phyloP scores from a whole-genome alignment of 2,888 invertebrate genomes.

The Pollenia labialis region DNA sequence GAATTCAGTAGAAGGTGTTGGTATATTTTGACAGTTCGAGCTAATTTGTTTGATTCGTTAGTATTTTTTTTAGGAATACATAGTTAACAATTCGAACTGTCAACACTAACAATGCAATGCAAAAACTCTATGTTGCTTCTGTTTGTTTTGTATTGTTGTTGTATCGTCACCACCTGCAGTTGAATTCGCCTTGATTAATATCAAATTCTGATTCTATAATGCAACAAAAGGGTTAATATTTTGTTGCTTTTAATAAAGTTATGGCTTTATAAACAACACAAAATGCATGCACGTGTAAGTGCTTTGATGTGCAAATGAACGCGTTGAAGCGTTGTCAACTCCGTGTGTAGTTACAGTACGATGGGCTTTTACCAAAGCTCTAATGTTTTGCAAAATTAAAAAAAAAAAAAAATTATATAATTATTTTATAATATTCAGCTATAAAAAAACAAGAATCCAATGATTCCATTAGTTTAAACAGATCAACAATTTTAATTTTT shows the following conservation, averaged over 20 bases:
- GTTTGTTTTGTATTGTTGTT: too few relatives aligned
- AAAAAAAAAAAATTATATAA: conserved; percentile 17
- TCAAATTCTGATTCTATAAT: not conserved
- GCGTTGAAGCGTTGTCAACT: conserved; percentile 40
- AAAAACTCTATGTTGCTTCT: too few relatives aligned
- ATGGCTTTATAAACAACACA: conserved; percentile 48
- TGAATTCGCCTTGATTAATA: too few relatives aligned
- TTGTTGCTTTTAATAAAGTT: conserved; percentile 27
- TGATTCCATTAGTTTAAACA: conserved; percentile 50
- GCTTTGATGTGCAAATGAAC: conserved; percentile 46
- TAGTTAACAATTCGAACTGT: too few relatives aligned
- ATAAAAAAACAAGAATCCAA: not conserved
- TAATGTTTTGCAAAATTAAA: conserved; percentile 40
- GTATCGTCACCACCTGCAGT: too few relatives aligned
- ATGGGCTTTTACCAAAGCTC: conserved; percentile 24
- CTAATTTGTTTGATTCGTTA: too few relatives aligned
- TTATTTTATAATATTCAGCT: not conserved
- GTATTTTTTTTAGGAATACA: too few relatives aligned
- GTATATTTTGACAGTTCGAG: too few relatives aligned
- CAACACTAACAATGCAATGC: too few relatives aligned
- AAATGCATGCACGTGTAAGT: conserved; percentile 16
- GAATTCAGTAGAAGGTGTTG: too few relatives aligned
- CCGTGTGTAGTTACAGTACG: not conserved
- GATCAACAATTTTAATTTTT: conserved; percentile 61
- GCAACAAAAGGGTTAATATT: conserved; percentile 41